Conservation (phyloP, 2,888 invertebrate species). For the Bellardia bayeri region DNA sequence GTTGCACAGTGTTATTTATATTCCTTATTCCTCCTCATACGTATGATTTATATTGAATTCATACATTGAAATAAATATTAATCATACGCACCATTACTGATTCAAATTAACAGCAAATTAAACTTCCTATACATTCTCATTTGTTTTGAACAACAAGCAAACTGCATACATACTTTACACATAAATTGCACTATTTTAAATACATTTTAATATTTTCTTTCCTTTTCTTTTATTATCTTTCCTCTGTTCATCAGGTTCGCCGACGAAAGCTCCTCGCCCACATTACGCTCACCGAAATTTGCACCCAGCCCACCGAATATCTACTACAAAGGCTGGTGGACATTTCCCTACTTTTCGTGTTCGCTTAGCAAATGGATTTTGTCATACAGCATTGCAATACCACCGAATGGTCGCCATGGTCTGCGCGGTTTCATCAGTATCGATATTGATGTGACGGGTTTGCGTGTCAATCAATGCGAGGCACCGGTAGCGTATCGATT, state of each 20-base stretch:
- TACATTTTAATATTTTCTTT: neutral
- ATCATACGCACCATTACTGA: neutral
- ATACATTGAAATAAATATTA: neutral
- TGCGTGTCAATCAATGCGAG: slow-evolving; percentile 95
- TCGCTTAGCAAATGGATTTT: slow-evolving; percentile 91
- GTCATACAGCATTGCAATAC: slow-evolving; percentile 91
- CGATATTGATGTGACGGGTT: slow-evolving; percentile 91
- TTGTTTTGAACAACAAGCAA: neutral
- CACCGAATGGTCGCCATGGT: slow-evolving; percentile 85
- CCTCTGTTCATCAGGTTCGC: slow-evolving; percentile 85
- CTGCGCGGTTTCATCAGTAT: slow-evolving; percentile 87
- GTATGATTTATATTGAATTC: slow-evolving; percentile 19
- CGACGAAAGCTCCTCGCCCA: slow-evolving; percentile 86
- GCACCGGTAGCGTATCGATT: slow-evolving; percentile 80
- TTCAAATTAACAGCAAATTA: neutral
- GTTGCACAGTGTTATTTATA: too few species aligned
- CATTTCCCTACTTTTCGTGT: slow-evolving; percentile 94
- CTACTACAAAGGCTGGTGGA: slow-evolving; percentile 92
- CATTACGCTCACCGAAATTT: slow-evolving; percentile 87
- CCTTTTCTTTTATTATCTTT: neutral
- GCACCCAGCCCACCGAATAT: slow-evolving; percentile 87
- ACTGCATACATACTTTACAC: neutral
- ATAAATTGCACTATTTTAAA: neutral
- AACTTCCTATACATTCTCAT: neutral
- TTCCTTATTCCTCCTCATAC: neutral